These are phyloP conservation scores for Drosophila anomalata DNA, from an alignment of 2,888 invertebrate species.

Conservation along the genomic window DNA sequence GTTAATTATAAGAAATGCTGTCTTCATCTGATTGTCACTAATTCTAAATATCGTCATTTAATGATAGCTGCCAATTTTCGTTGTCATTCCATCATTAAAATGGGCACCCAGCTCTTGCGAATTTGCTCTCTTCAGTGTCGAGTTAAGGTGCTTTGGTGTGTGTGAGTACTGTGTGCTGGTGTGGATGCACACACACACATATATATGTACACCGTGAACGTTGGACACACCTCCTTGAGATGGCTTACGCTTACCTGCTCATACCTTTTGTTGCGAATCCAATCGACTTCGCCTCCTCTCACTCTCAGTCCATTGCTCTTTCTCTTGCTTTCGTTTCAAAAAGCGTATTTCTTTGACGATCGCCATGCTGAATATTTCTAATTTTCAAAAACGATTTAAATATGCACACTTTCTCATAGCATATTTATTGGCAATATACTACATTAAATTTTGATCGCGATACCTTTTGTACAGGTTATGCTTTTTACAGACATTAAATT, in stretches of 20 bases:
- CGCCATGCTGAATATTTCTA: slow-evolving; percentile 54
- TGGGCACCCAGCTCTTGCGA: slow-evolving; percentile 28
- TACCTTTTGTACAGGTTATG: too few species aligned
- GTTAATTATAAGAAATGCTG: slow-evolving; percentile 79
- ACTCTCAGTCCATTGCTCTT: slow-evolving; percentile 14
- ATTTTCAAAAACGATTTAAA: neutral
- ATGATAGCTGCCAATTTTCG: slow-evolving; percentile 73
- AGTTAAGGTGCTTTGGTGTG: slow-evolving; percentile 5
- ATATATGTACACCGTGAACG: slow-evolving; percentile 14
- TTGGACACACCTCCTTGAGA: slow-evolving; percentile 73
- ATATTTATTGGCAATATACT: neutral
- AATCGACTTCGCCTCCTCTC: slow-evolving; percentile 33
- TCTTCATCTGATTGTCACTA: slow-evolving; percentile 76
- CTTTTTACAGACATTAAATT: too few species aligned
- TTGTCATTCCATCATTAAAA: slow-evolving; percentile 72
- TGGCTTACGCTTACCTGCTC: slow-evolving; percentile 60
- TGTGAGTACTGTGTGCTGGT: slow-evolving; percentile 14
- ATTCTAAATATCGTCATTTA: slow-evolving; percentile 71
- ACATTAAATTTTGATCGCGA: too few species aligned
- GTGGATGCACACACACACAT: slow-evolving; percentile 26
- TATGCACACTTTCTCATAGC: neutral
- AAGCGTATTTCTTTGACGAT: slow-evolving; percentile 40
- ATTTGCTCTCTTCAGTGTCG: slow-evolving; percentile 20
- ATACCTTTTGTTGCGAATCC: slow-evolving; percentile 70
- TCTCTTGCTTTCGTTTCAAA: slow-evolving; percentile 8